Conservation (phyloP, 2,888 invertebrate species). For the Xanthia togata region DNA sequence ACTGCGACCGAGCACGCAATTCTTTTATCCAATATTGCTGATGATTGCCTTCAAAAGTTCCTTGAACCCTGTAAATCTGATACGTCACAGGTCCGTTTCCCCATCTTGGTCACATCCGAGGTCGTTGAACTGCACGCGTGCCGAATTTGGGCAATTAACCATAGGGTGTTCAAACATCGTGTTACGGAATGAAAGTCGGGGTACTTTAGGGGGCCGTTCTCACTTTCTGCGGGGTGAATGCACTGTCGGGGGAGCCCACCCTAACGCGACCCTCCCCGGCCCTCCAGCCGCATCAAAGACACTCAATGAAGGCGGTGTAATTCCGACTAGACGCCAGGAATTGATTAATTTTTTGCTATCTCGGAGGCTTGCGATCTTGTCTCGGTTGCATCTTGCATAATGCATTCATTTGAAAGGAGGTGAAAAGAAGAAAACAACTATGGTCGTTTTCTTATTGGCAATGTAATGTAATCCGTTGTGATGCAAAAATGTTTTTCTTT, state of each 20-base stretch:
- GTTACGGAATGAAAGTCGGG: slow-evolving; percentile 84
- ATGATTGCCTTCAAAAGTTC: slow-evolving; percentile 44
- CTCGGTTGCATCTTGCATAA: slow-evolving; percentile 31
- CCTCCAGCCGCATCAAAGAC: slow-evolving; percentile 86
- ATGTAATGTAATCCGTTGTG: not conserved
- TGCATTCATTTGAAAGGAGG: not conserved
- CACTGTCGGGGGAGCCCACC: slow-evolving; percentile 85
- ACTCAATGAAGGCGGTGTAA: slow-evolving; percentile 81
- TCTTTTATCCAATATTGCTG: slow-evolving; percentile 2
- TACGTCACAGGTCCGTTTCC: slow-evolving; percentile 71
- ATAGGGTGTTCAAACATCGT: slow-evolving; percentile 82
- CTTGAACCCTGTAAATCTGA: slow-evolving; percentile 70
- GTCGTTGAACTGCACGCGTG: slow-evolving; percentile 83
- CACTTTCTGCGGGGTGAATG: slow-evolving; percentile 90
- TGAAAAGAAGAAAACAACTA: not conserved
- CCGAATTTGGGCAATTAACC: slow-evolving; percentile 86
- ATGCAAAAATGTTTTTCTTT: not conserved
- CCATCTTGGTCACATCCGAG: slow-evolving; percentile 70
- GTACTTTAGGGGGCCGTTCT: slow-evolving; percentile 81
- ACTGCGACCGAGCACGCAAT: not conserved
- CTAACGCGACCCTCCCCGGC: slow-evolving; percentile 79
- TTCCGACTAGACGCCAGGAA: slow-evolving; percentile 68
- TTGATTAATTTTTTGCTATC: slow-evolving; percentile 63
- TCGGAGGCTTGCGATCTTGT: slow-evolving; percentile 34
- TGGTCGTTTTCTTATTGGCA: not conserved